phyloP scores from a whole-genome alignment of 2,113 vertebrate genomes.

The Kryptolebias marmoratus region DNA sequence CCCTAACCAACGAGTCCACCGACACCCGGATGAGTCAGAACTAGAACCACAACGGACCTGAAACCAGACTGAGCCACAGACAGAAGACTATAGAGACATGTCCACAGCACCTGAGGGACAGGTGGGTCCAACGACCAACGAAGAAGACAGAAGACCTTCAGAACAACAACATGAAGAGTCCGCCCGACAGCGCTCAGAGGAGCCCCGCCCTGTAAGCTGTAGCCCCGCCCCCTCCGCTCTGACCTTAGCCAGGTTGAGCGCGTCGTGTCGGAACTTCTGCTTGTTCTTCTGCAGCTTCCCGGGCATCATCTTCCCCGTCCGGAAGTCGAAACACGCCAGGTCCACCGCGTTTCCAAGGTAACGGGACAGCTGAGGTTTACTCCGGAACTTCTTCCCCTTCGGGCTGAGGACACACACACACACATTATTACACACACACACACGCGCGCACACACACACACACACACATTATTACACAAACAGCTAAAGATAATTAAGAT shows the following conservation, averaged over 20 bases:
- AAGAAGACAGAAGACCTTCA: no score
- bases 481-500: no score
- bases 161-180: no score
- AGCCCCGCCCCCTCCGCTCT: background rate
- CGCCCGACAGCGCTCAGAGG: background rate
- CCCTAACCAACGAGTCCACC: background rate
- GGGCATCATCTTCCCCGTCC: constrained; percentile 71
- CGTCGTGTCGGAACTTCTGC: constrained; percentile 64
- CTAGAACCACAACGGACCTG: background rate
- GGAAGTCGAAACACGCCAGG: constrained; percentile 73
- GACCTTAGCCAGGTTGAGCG: constrained; percentile 59
- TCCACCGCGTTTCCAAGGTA: constrained; percentile 72
- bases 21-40: background rate
- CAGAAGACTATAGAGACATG: no score
- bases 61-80: background rate
- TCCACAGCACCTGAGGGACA: no score
- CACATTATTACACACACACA: background rate
- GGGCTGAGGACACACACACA: constrained; percentile 45
- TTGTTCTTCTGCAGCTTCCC: constrained; percentile 75
- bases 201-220: constrained; percentile 12
- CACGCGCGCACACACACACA: no score
- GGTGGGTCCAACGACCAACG: no score
- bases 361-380: constrained; percentile 73
- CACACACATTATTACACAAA: no score
- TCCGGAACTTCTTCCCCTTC: constrained; percentile 74